Percentiles rank a stretch among this genome's conserved stretches.
Conservation (phyloP, 2,888 invertebrate genomes). For the Netelia fuscicornis region DNA sequence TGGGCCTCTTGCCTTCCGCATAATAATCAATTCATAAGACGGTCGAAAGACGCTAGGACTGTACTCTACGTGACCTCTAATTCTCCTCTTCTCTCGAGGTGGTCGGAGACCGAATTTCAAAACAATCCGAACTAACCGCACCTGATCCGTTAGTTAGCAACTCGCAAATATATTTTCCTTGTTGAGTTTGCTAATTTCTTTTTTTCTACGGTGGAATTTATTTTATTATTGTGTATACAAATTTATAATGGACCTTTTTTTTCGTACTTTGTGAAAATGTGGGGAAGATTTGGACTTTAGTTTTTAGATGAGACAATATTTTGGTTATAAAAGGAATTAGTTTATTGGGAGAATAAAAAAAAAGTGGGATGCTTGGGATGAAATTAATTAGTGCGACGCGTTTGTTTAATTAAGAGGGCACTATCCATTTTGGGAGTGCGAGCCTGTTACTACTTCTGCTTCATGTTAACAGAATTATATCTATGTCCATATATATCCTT, state of each 20-base stretch:
- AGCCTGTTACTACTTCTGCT: background rate
- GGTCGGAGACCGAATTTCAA: background rate
- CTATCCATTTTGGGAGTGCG: background rate
- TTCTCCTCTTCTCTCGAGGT: background rate
- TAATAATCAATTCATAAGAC: slow-evolving; percentile 62
- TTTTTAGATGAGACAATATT: background rate
- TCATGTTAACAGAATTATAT: background rate
- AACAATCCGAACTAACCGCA: too few relatives aligned
- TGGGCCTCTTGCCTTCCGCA: slow-evolving; percentile 11
- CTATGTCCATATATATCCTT: background rate
- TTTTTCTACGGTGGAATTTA: too few relatives aligned
- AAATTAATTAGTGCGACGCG: background rate
- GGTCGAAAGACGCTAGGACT: slow-evolving; percentile 45
- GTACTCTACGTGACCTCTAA: background rate
- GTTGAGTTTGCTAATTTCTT: too few relatives aligned
- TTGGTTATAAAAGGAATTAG: background rate
- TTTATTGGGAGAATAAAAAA: background rate
- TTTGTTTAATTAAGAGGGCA: background rate
- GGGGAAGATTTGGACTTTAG: too few relatives aligned
- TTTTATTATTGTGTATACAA: too few relatives aligned
- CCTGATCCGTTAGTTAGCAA: too few relatives aligned
- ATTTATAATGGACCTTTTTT: too few relatives aligned
- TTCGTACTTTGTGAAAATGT: too few relatives aligned
- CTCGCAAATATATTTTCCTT: too few relatives aligned
- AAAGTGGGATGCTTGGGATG: background rate